Evolutionary conservation across 2,888 invertebrate genomes (phyloP).

Genomic region (Trichopria drosophilae): DNA sequence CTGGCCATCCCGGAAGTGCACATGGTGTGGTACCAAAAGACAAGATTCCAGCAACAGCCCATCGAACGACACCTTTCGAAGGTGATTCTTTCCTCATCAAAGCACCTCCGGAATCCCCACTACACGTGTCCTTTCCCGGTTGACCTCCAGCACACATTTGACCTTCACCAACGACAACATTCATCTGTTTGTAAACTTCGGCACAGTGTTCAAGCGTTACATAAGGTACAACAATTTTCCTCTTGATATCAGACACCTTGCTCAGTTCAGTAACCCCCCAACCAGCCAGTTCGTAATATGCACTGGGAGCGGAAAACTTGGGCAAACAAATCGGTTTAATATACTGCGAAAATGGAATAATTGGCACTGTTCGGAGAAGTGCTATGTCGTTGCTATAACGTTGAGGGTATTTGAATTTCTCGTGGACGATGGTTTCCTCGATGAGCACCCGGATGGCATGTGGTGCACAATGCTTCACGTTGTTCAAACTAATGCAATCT

Average conservation of each 20-base stretch:
- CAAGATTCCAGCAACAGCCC: conserved; percentile 64
- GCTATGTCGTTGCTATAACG: conserved; percentile 70
- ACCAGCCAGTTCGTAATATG: conserved; percentile 64
- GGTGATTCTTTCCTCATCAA: conserved; percentile 62
- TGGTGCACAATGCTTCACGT: too few relatives aligned
- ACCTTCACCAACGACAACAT: conserved; percentile 57
- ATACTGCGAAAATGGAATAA: conserved; percentile 63
- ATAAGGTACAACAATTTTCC: conserved; percentile 62
- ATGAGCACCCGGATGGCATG: too few relatives aligned
- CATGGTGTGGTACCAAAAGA: conserved; percentile 65
- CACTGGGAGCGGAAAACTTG: conserved; percentile 45
- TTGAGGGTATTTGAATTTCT: conserved; percentile 65
- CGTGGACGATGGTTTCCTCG: too few relatives aligned
- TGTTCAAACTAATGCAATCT: too few relatives aligned
- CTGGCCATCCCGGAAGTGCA: conserved; percentile 63
- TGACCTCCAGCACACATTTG: conserved; percentile 75
- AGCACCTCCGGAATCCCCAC: conserved; percentile 78
- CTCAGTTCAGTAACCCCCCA: conserved; percentile 68
- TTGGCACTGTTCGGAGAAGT: conserved; percentile 64
- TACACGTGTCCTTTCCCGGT: conserved; percentile 71
- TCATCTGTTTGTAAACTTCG: conserved; percentile 60
- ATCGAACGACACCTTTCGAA: conserved; percentile 45
- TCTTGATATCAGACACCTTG: conserved; percentile 62
- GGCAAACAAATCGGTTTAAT: conserved; percentile 68
- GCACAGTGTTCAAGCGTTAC: conserved; percentile 60